Evolutionary conservation across 2,888 invertebrate genomes (phyloP).

Genomic region (Glaucopsyche alexis): DNA sequence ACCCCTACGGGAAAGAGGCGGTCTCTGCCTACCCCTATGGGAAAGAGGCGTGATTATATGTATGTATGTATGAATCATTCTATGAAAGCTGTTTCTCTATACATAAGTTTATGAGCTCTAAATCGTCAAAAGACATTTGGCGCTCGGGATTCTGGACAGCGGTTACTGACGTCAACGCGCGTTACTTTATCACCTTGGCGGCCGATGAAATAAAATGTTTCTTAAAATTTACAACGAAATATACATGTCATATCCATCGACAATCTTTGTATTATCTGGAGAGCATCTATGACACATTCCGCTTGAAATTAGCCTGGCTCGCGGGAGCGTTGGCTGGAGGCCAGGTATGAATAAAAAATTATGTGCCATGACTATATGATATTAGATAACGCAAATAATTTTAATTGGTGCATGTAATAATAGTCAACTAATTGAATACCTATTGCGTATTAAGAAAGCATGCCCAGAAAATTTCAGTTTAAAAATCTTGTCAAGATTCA

Average conservation of each 20-base stretch:
- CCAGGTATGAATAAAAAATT: slow-evolving; percentile 61
- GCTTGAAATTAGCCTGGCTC: slow-evolving; percentile 67
- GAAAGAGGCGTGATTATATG: no score
- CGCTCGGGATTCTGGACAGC: background rate
- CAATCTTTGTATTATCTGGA: slow-evolving; percentile 49
- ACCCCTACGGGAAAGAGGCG: no score
- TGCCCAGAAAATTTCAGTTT: no score
- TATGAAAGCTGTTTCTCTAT: no score
- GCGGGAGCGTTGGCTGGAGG: slow-evolving; percentile 60
- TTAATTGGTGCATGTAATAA: slow-evolving; percentile 2
- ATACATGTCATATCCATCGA: slow-evolving; percentile 39
- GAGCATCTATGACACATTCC: slow-evolving; percentile 66
- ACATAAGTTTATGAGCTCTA: no score
- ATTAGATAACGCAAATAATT: background rate
- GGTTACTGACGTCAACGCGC: background rate
- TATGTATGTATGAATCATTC: no score
- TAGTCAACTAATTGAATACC: background rate
- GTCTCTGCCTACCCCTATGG: no score
- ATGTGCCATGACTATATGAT: background rate
- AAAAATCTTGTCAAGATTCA: no score
- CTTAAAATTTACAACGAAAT: slow-evolving; percentile 6
- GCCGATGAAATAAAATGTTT: slow-evolving; percentile 15
- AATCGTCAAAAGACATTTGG: background rate
- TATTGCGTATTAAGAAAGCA: no score
- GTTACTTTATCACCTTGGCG: background rate